These are phyloP conservation scores for Tychaedon coryphoeus DNA, from an alignment of 2,113 vertebrate genomes.

Conservation along the genomic window DNA sequence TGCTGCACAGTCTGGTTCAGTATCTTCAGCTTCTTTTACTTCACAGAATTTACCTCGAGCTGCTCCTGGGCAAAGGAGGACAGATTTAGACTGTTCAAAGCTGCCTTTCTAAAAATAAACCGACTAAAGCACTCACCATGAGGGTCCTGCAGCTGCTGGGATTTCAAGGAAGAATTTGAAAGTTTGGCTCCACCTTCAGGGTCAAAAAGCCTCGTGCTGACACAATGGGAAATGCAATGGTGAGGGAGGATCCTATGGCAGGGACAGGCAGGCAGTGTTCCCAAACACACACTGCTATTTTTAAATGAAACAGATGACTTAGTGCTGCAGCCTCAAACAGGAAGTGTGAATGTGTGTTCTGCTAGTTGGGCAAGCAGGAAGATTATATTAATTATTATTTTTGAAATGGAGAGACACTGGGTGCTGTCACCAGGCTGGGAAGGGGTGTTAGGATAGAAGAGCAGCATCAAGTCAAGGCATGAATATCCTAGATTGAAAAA, in stretches of 20 bases:
- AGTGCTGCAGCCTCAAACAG: not conserved
- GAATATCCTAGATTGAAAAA: not conserved
- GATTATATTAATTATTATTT: not conserved
- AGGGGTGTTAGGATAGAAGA: not conserved
- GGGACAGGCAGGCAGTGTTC: not conserved
- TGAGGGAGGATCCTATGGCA: not conserved
- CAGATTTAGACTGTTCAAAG: not conserved
- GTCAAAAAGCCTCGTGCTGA: not conserved
- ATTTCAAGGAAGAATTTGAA: slow-evolving; percentile 19
- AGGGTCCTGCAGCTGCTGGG: slow-evolving; percentile 34
- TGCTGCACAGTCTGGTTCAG: not conserved
- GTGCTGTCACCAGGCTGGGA: not conserved
- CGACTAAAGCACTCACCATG: not conserved
- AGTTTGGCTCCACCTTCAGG: slow-evolving; percentile 13
- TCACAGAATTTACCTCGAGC: not conserved
- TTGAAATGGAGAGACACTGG: not conserved
- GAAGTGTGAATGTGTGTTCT: not conserved
- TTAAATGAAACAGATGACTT: not conserved
- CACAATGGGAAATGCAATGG: slow-evolving; percentile 20
- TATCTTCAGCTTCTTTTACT: not conserved
- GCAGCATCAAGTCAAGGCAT: not conserved
- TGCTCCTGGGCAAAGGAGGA: not conserved
- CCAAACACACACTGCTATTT: slow-evolving; percentile 8
- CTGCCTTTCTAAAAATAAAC: slow-evolving; percentile 20
- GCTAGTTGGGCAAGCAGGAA: not conserved